Evolutionary conservation across 2,797 vertebrate genomes (phyloP).

Genomic region (Australoheros facetus): DNA sequence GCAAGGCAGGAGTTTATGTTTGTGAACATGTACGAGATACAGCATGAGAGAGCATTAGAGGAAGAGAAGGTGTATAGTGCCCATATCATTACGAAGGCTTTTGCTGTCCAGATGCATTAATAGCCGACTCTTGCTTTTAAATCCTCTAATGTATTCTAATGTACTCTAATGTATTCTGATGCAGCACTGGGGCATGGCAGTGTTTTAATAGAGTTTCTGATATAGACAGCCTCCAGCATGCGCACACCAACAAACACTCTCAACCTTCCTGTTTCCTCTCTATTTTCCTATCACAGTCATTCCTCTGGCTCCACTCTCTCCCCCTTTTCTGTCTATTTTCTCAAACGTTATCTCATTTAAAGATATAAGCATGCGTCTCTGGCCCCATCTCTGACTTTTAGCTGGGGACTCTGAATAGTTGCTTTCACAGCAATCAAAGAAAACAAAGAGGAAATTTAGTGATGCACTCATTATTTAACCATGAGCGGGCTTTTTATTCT

Average conservation of each 20-base stretch:
- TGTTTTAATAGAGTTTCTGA: slow-evolving; percentile 76
- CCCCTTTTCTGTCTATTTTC: slow-evolving; percentile 6
- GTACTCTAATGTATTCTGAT: slow-evolving; percentile 80
- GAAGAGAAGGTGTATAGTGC: slow-evolving; percentile 17
- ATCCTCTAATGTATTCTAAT: slow-evolving; percentile 80
- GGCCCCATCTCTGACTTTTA: slow-evolving; percentile 40
- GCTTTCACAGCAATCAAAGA: slow-evolving; percentile 63
- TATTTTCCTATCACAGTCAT: slow-evolving; percentile 30
- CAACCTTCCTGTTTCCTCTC: slow-evolving; percentile 36
- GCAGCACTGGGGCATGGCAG: slow-evolving; percentile 59
- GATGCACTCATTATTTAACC: slow-evolving; percentile 72
- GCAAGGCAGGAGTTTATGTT: slow-evolving; percentile 17
- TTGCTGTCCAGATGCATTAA: slow-evolving; percentile 74
- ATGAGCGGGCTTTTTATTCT: slow-evolving; percentile 66
- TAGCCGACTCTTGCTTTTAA: slow-evolving; percentile 72
- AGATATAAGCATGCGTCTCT: slow-evolving; percentile 29
- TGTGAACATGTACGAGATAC: slow-evolving; percentile 6
- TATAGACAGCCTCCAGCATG: slow-evolving; percentile 64
- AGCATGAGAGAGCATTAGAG: neutral
- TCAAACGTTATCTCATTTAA: slow-evolving; percentile 41
- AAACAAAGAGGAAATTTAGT: slow-evolving; percentile 65
- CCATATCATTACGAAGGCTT: slow-evolving; percentile 63
- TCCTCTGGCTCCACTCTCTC: slow-evolving; percentile 11
- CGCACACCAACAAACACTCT: slow-evolving; percentile 45
- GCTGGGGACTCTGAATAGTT: slow-evolving; percentile 36